Conservation (phyloP, 1,140 invertebrate genomes). For the Drosophila ohnishii region DNA sequence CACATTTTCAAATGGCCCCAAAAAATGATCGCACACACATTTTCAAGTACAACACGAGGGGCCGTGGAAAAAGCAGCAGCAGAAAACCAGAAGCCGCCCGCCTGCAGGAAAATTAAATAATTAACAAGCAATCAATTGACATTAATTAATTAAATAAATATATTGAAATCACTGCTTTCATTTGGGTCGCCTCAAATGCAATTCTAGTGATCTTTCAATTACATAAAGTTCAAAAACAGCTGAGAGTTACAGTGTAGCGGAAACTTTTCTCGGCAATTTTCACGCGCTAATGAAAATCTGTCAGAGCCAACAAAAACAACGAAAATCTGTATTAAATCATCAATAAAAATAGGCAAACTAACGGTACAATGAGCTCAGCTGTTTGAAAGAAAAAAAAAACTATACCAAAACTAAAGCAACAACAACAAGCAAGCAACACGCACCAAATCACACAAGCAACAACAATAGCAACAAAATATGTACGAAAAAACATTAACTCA, state of each 20-base stretch:
- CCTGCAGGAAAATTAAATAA: slow-evolving; percentile 55
- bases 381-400: slow-evolving; percentile 33
- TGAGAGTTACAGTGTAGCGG: slow-evolving; percentile 24
- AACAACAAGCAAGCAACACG: slow-evolving; percentile 49
- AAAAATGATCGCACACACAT: slow-evolving; percentile 56
- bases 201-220: slow-evolving; percentile 66
- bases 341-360: slow-evolving; percentile 73
- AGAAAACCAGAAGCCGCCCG: slow-evolving; percentile 51
- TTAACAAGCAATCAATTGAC: slow-evolving; percentile 41
- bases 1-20: slow-evolving; percentile 48
- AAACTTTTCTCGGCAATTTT: slow-evolving; percentile 51
- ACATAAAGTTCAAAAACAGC: slow-evolving; percentile 57
- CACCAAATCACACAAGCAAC: slow-evolving; percentile 57
- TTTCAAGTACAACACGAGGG: slow-evolving; percentile 78
- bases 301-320: slow-evolving; percentile 14
- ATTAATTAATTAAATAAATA: slow-evolving; percentile 41
- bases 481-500: slow-evolving; percentile 75
- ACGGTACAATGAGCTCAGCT: slow-evolving; percentile 68
- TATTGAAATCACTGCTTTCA: slow-evolving; percentile 58
- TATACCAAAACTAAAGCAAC: slow-evolving; percentile 3
- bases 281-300: slow-evolving; percentile 65
- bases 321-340: slow-evolving; percentile 71
- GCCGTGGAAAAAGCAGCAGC: slow-evolving; percentile 52
- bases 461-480: slow-evolving; percentile 67
- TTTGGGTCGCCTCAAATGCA: slow-evolving; percentile 73